These are phyloP conservation scores for Laspeyria flexula DNA, from an alignment of 2,888 invertebrate genomes.

Conservation along the genomic window DNA sequence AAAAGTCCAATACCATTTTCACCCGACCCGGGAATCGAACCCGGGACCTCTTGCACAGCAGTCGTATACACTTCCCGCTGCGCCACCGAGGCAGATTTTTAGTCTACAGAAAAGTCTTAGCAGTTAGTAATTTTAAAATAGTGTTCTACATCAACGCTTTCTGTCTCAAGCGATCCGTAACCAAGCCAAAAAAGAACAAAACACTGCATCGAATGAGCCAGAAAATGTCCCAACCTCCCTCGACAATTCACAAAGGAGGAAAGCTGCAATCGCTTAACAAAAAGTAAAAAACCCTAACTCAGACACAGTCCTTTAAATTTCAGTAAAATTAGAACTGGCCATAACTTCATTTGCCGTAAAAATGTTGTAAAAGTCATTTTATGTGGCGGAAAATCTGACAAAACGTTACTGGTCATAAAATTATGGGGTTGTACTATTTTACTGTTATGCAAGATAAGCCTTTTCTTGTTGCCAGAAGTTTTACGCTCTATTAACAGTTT, in stretches of 20 bases:
- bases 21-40: too few relatives aligned
- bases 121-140: too few relatives aligned
- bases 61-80: too few relatives aligned
- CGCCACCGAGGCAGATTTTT: too few relatives aligned
- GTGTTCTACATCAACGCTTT: too few relatives aligned
- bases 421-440: constrained; percentile 12
- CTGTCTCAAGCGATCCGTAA: neutral
- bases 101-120: too few relatives aligned
- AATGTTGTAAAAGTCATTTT: constrained; percentile 15
- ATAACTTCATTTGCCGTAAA: constrained; percentile 18
- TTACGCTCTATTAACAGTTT: neutral
- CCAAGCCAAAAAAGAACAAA: neutral
- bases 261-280: neutral
- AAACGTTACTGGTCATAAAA: constrained; percentile 19
- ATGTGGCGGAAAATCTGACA: constrained; percentile 22
- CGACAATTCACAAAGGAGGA: neutral
- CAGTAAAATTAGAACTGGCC: constrained; percentile 19
- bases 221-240: neutral
- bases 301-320: constrained; percentile 2
- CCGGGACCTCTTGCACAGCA: too few relatives aligned
- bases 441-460: constrained; percentile 11
- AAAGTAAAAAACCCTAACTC: neutral
- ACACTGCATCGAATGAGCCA: neutral
- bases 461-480: constrained; percentile 8
- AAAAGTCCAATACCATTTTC: too few relatives aligned